A percentile compares a stretch with the other conserved stretches of the same genome.
phyloP scores from a whole-genome alignment of 2,797 vertebrate species.

The Lepilemur septentrionalis region DNA sequence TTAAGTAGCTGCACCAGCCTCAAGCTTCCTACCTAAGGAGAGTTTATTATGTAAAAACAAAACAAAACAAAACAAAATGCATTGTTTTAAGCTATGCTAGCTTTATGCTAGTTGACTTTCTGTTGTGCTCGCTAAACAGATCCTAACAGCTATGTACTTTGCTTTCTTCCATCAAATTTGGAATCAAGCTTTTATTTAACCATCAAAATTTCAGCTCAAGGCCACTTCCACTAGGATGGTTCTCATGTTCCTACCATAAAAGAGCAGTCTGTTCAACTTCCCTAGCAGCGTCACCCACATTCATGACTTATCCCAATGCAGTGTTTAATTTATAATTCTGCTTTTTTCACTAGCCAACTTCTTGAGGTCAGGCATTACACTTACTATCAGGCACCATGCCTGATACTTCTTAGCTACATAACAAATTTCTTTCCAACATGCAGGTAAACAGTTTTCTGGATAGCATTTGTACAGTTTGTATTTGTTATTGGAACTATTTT shows the following conservation, averaged over 20 bases:
- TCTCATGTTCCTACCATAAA: not conserved
- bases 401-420: not conserved
- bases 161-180: not conserved
- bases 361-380: not conserved
- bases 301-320: not conserved
- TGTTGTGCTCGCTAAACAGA: not conserved
- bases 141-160: not conserved
- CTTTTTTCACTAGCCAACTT: not conserved
- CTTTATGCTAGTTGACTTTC: not conserved
- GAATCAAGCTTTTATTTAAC: not conserved
- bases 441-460: not conserved
- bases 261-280: not conserved
- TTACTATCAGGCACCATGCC: not conserved
- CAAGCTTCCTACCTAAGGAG: not conserved
- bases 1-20: not conserved
- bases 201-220: not conserved
- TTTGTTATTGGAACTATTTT: constrained; percentile 13
- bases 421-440: not conserved
- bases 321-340: not conserved
- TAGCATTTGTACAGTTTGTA: not conserved
- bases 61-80: not conserved
- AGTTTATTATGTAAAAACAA: not conserved
- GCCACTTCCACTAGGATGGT: not conserved
- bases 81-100: not conserved
- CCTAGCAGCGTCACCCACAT: not conserved